These are phyloP conservation scores for Cololabis saira DNA, from an alignment of 2,113 vertebrate genomes.

Conservation along the genomic window DNA sequence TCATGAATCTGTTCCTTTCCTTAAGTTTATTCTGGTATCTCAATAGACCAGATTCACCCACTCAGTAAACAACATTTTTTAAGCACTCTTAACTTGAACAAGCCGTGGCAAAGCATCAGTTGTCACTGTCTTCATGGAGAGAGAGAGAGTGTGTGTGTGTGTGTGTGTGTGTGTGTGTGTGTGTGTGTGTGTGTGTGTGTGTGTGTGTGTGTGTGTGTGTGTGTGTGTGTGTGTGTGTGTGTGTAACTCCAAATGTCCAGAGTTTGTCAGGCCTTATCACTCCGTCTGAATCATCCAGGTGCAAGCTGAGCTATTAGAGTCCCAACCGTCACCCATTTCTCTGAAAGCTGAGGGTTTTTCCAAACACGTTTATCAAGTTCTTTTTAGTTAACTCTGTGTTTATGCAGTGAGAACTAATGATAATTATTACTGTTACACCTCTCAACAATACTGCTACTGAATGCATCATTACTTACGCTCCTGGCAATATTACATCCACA, in stretches of 20 bases:
- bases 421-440: background rate
- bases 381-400: conserved; percentile 18
- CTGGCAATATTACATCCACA: background rate
- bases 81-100: background rate
- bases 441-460: background rate
- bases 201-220: conserved; percentile 17
- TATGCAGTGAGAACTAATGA: conserved; percentile 15
- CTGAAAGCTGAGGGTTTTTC: conserved; percentile 72
- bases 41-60: conserved; percentile 3
- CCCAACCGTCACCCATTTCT: conserved; percentile 67
- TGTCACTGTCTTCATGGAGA: conserved; percentile 13
- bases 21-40: conserved; percentile 24
- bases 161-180: conserved; percentile 16
- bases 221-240: conserved; percentile 12
- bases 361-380: conserved; percentile 69
- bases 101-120: background rate
- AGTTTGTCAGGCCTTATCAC: conserved; percentile 61
- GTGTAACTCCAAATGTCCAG: conserved; percentile 32
- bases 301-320: conserved; percentile 61
- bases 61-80: background rate
- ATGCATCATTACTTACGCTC: background rate
- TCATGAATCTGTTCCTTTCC: background rate
- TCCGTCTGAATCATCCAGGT: conserved; percentile 68
- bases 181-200: conserved; percentile 6
- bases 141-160: conserved; percentile 22